phyloP scores from a whole-genome alignment of 2,797 vertebrate species.

The Pristis pectinata region DNA sequence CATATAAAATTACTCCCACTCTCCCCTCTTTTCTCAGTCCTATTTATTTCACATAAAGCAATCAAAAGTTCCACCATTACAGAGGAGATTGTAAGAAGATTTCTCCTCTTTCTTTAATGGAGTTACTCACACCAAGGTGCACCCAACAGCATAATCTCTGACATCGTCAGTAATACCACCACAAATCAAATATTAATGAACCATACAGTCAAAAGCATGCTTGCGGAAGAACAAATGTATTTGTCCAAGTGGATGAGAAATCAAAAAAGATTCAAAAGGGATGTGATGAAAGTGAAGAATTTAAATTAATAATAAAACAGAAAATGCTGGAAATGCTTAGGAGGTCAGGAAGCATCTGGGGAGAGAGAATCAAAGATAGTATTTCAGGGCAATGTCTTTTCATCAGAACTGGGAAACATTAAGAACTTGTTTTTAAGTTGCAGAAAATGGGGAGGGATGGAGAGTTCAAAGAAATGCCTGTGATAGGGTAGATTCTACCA shows the following conservation, averaged over 20 bases:
- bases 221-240: not conserved
- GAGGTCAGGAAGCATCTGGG: too few relatives aligned
- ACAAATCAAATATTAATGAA: not conserved
- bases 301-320: too few relatives aligned
- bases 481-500: too few relatives aligned
- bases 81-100: not conserved
- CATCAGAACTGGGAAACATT: too few relatives aligned
- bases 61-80: not conserved
- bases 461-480: too few relatives aligned
- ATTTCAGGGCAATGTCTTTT: too few relatives aligned
- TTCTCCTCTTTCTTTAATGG: not conserved
- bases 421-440: too few relatives aligned
- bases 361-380: too few relatives aligned
- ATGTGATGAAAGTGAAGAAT: too few relatives aligned
- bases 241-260: not conserved
- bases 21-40: not conserved
- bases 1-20: not conserved
- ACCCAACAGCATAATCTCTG: not conserved
- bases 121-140: not conserved
- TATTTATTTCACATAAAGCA: not conserved
- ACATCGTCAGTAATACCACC: not conserved
- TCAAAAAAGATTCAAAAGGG: not conserved
- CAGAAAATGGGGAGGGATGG: too few relatives aligned
- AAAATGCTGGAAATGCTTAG: too few relatives aligned
- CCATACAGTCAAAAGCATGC: not conserved